Conservation (phyloP, 1,140 invertebrate species). For the Uloborus diversus region DNA sequence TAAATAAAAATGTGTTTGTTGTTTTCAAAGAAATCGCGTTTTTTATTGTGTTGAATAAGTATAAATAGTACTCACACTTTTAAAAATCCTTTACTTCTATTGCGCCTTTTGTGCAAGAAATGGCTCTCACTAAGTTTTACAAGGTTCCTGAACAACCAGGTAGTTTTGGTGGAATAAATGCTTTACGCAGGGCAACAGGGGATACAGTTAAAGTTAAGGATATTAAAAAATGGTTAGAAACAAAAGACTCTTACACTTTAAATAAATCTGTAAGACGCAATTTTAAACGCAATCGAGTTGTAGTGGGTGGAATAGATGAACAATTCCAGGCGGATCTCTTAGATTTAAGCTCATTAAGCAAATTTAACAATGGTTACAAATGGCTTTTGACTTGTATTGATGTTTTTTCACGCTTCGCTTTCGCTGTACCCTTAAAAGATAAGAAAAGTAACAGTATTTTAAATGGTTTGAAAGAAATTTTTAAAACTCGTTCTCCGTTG, state of each 20-base stretch:
- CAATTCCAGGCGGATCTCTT: slow-evolving; percentile 6
- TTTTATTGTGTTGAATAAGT: too few species aligned
- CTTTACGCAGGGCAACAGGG: slow-evolving; percentile 1
- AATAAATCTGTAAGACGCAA: background rate
- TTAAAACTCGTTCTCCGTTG: too few species aligned
- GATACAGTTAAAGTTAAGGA: background rate
- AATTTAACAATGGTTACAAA: slow-evolving; percentile 7
- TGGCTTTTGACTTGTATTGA: background rate
- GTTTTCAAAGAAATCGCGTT: too few species aligned
- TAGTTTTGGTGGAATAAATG: slow-evolving; percentile 15
- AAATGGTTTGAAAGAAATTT: background rate
- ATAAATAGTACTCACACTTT: too few species aligned
- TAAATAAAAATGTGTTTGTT: too few species aligned
- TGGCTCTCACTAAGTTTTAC: too few species aligned
- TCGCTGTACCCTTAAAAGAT: background rate
- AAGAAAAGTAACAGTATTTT: background rate
- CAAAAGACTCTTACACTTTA: slow-evolving; percentile 10
- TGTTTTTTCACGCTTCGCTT: background rate
- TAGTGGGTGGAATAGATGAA: slow-evolving; percentile 12
- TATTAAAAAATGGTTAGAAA: background rate
- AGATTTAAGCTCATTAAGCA: background rate
- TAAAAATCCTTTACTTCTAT: too few species aligned
- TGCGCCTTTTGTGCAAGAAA: too few species aligned
- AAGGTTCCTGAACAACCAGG: background rate
- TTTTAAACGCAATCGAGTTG: slow-evolving; percentile 1